Base-by-base conservation (phyloP, 2,797 vertebrate genomes). In the Oreortyx pictus region DNA sequence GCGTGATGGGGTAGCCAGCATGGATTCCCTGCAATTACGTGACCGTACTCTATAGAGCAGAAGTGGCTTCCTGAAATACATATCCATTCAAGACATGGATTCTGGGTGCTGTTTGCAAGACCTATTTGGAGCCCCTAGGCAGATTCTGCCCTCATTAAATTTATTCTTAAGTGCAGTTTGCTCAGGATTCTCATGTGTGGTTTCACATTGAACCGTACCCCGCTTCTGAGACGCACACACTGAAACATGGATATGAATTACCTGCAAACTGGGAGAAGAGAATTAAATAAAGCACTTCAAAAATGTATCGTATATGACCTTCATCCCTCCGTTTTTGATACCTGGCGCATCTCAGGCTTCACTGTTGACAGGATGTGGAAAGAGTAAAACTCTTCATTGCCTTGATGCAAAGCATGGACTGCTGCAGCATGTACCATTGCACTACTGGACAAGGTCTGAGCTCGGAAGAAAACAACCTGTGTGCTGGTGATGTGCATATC, bases 371-470 rank as follows among this genome's bases (percentile, higher is more conserved):
- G 56, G 37, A 82, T 74, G 49, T 11, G 5, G 29, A 52, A 65
- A 57, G 23, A 77, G 18, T 46, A 10, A 52, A 61, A 7, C 8
- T 76, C 43, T 15, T 70, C 33, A 9, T 25, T 46, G 29, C 15
- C 3, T 8, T 57, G 43, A 10, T 31, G 47, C 12, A 37, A n/a
- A 86, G 52, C 52, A 25, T 3, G 31, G 41, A 71, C 19, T 43
- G 13, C 8, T 72, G 57, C 0, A 1, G 39, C 14, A 20, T 0
- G 2, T 79, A 31, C 25, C 29, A 3, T 46, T 81, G 18, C 41
- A 33, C 60, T 47, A 6, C 5, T 24, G 7, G 65, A 62, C 52
- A 66, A 61, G 25, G 33, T 23, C 37, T 66, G 73, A 78, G 54
- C 57, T 79, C 14, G 7, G 3, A 60, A 37, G n/a, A 7, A 18